Evolutionary conservation across 2,113 vertebrate genomes (phyloP).

Genomic region (Columba janthina): DNA sequence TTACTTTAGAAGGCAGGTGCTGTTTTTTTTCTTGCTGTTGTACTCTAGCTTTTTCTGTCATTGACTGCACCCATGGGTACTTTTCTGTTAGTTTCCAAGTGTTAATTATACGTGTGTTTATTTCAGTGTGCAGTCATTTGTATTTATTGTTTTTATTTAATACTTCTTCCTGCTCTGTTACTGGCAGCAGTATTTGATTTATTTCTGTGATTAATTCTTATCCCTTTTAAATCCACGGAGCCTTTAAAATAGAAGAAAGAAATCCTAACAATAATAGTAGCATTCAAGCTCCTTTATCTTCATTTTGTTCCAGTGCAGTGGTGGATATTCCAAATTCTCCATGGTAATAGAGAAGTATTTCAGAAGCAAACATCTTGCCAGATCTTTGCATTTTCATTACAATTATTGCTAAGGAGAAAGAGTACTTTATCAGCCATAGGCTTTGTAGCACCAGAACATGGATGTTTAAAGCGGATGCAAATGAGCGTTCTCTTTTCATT

Average conservation of each 20-base stretch:
- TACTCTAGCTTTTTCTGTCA: neutral
- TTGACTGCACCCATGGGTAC: neutral
- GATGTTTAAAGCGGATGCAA: constrained; percentile 67
- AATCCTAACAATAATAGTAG: constrained; percentile 56
- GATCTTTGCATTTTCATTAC: constrained; percentile 63
- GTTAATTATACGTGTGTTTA: neutral
- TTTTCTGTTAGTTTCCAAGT: neutral
- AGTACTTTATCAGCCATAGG: constrained; percentile 54
- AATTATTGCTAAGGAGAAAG: constrained; percentile 45
- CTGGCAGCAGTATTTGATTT: constrained; percentile 15
- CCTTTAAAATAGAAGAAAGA: constrained; percentile 47
- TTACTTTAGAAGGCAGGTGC: neutral
- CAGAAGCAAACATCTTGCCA: constrained; percentile 57
- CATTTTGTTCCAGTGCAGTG: constrained; percentile 60
- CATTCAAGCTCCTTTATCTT: constrained; percentile 63
- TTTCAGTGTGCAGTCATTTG: neutral
- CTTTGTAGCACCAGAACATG: constrained; percentile 45
- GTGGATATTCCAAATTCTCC: constrained; percentile 68
- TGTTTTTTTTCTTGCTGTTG: neutral
- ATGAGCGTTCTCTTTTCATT: constrained; percentile 59
- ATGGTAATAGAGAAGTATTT: constrained; percentile 64
- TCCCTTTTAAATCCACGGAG: constrained; percentile 16
- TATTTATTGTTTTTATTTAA: constrained; percentile 22
- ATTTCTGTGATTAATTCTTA: constrained; percentile 55
- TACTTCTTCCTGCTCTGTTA: neutral